Evolutionary conservation across 2,113 vertebrate species (phyloP).

Genomic region (Empidonax alnorum): DNA sequence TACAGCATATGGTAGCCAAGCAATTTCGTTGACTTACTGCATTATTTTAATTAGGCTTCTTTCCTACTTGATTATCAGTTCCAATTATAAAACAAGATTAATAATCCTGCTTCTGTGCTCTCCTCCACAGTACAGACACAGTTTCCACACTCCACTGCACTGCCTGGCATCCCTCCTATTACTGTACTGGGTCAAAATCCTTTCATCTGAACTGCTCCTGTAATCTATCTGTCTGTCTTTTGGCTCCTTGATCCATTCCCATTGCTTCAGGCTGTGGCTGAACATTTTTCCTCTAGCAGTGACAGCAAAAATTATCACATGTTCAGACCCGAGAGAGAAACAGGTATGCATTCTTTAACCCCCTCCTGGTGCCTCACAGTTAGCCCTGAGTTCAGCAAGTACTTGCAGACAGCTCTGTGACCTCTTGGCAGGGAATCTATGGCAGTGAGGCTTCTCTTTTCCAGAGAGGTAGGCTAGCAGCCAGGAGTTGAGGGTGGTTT

Average conservation of each 20-base stretch:
- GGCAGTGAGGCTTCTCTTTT: background rate
- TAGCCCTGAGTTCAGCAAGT: background rate
- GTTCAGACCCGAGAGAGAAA: constrained; percentile 13
- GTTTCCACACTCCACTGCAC: background rate
- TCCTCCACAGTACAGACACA: background rate
- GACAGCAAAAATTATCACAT: background rate
- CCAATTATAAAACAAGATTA: constrained; percentile 22
- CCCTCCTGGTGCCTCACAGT: background rate
- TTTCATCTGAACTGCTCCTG: background rate
- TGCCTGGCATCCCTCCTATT: background rate
- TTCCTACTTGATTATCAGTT: background rate
- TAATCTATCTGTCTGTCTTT: background rate
- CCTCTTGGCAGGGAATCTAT: background rate
- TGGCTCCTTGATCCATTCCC: background rate
- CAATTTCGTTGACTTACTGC: constrained; percentile 19
- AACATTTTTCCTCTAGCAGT: background rate
- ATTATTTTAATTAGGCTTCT: constrained; percentile 58
- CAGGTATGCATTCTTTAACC: background rate
- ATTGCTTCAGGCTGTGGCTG: background rate
- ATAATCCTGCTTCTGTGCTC: background rate
- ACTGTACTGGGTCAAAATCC: background rate
- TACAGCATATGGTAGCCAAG: constrained; percentile 58
- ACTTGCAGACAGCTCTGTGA: constrained; percentile 5
- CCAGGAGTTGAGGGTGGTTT: background rate
- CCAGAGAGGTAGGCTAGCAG: background rate